These are phyloP conservation scores for Equus quagga DNA, from an alignment of 2,113 vertebrate genomes.

Conservation along the genomic window DNA sequence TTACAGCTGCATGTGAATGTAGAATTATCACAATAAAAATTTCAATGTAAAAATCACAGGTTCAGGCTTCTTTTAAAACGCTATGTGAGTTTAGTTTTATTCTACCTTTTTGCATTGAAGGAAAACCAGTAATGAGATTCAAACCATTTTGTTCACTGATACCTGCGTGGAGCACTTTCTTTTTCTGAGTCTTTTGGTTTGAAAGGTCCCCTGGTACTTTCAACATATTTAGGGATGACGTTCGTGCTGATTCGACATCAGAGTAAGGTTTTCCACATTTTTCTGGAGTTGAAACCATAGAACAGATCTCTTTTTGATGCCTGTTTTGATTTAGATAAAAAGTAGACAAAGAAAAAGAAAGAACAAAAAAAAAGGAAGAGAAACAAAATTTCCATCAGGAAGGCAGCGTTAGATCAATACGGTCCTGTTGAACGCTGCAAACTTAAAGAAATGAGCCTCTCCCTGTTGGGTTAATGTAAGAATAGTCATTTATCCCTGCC, in stretches of 20 bases:
- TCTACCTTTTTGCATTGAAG: neutral
- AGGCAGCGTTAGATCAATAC: neutral
- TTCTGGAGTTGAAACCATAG: conserved; percentile 65
- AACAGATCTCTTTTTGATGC: conserved; percentile 74
- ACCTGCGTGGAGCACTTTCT: conserved; percentile 85
- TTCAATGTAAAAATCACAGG: neutral
- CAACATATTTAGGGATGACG: neutral
- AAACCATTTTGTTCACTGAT: conserved; percentile 45
- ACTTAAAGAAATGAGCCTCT: neutral
- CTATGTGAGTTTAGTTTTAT: neutral
- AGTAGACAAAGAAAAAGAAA: conserved; percentile 58
- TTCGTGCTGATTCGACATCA: neutral
- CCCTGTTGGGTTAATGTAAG: neutral
- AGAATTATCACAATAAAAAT: neutral
- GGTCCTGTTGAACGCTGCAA: neutral
- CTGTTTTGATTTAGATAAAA: conserved; percentile 64
- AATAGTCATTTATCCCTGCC: neutral
- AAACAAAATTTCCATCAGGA: conserved; percentile 55
- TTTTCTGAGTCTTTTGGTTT: conserved; percentile 69
- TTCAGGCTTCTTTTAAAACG: neutral
- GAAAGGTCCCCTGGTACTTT: conserved; percentile 58
- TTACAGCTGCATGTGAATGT: neutral
- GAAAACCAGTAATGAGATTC: neutral
- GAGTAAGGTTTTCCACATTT: conserved; percentile 11
- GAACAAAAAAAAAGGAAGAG: neutral